Percentiles rank a stretch among this genome's conserved stretches.
These are phyloP conservation scores for Morpho deidamia DNA, from an alignment of 2,888 invertebrate species.

Conservation along the genomic window DNA sequence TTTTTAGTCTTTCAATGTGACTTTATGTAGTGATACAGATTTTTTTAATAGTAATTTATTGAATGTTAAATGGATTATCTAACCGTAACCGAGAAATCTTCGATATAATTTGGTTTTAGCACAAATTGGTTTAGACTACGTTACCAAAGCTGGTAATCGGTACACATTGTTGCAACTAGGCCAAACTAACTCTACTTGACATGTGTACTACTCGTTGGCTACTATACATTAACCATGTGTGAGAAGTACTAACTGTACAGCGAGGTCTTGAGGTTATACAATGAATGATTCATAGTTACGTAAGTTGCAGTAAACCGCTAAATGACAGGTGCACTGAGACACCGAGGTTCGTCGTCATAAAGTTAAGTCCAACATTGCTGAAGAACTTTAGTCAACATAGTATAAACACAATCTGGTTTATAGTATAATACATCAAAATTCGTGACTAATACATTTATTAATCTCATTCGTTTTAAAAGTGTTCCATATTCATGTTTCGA, in stretches of 20 bases:
- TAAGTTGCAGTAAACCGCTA: slow-evolving; percentile 16
- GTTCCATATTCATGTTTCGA: too few relatives aligned
- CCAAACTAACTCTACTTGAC: neutral
- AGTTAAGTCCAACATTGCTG: neutral
- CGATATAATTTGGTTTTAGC: too few relatives aligned
- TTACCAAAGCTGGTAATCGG: neutral
- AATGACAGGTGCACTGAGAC: slow-evolving; percentile 21
- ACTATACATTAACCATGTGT: neutral
- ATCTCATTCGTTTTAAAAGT: too few relatives aligned
- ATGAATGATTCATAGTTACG: slow-evolving; percentile 23
- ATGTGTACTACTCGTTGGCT: neutral
- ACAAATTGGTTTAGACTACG: neutral
- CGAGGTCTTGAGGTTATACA: slow-evolving; percentile 9
- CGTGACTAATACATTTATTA: too few relatives aligned
- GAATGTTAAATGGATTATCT: too few relatives aligned
- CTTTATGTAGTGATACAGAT: too few relatives aligned
- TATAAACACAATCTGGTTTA: too few relatives aligned
- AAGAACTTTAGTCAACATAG: neutral
- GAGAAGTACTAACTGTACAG: neutral
- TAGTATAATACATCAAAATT: too few relatives aligned
- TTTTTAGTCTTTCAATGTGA: too few relatives aligned
- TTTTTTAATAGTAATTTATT: too few relatives aligned
- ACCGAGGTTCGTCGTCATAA: slow-evolving; percentile 1
- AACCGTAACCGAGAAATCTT: too few relatives aligned
- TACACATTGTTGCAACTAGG: neutral